Evolutionary conservation across 2,797 vertebrate genomes (phyloP), one percentile per base, ranked within the genome.

Genomic region (Molossus alvarezi): DNA sequence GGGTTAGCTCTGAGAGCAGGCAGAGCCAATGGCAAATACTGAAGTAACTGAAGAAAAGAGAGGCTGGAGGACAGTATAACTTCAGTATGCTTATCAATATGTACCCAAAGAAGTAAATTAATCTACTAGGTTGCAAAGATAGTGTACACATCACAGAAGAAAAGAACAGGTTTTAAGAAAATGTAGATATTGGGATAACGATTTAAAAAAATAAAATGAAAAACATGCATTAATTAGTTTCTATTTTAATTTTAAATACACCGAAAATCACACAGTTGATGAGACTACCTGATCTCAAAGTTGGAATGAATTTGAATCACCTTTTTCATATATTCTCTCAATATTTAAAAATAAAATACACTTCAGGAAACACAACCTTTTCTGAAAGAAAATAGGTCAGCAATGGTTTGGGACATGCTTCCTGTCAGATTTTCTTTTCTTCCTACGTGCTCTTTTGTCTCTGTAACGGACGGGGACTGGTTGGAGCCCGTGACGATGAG

Each of bases 1-100:
- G 86, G 23, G 94, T 73, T 65, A 89, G 51, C 18, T 73, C 69
- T 62, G 62, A 64, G 82, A 90, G 94, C 76, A 92, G 93, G 87
- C 72, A 88, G 80, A 45, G 1, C 15, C 76, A 88, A 88, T 81
- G 57, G 45, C 18, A 88, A 75, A 90, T 60, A 81, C 14, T 81
- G 60, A 94, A 96, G 85, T 93, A 84, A 94, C 1, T 55, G 6
- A 92, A 58, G 55, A 88, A 88, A 90, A 71, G 37, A 75, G 9
- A 92, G 37, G 1, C 14, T 71, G 33, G 2, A 91, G 15, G 6
- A 84, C 87, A 76, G 53, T 80, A 33, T 57, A 71, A 75, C 27
- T 81, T 48, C 27, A 57, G 2, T 29, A 60, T 60, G 20, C 53
- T 83, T 62, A 88, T 64, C 29, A 89, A 1, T 10, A 15, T 37